These are phyloP conservation scores for Pelecanoides urinatrix DNA, from an alignment of 2,113 vertebrate genomes.

Conservation along the genomic window DNA sequence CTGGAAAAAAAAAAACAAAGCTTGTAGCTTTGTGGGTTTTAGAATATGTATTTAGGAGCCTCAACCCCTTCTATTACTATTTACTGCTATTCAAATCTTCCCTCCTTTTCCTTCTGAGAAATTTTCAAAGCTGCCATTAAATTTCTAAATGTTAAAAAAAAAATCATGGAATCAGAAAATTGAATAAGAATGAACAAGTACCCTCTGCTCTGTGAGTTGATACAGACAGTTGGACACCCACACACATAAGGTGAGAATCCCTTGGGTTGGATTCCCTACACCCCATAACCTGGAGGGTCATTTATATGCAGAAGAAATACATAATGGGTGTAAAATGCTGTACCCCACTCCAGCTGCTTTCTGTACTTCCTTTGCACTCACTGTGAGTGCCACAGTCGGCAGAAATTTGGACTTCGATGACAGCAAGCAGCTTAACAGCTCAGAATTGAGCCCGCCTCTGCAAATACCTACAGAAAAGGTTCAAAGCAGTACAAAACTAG, in stretches of 20 bases:
- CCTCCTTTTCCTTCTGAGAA: not conserved
- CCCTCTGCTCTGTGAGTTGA: not conserved
- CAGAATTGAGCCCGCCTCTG: not conserved
- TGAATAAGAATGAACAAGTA: not conserved
- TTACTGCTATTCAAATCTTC: not conserved
- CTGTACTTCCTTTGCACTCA: not conserved
- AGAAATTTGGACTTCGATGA: not conserved
- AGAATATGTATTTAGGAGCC: not conserved
- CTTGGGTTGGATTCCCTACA: not conserved
- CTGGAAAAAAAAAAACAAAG: not conserved
- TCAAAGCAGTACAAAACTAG: not conserved
- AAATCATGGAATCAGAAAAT: not conserved
- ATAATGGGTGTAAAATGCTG: rapidly evolving
- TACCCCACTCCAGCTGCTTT: not conserved
- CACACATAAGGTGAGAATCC: not conserved
- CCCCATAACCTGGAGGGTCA: not conserved
- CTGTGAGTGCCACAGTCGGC: rapidly evolving
- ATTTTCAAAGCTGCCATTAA: not conserved
- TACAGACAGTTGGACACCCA: not conserved
- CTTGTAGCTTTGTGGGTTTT: not conserved
- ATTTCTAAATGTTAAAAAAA: not conserved
- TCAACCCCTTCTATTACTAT: not conserved
- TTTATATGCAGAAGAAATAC: not conserved
- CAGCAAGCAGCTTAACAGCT: not conserved
- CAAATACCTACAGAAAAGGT: not conserved